A percentile compares a stretch with the other conserved stretches of the same genome.
Evolutionary conservation across 2,113 vertebrate species (phyloP).

Genomic region (Proteles cristata): DNA sequence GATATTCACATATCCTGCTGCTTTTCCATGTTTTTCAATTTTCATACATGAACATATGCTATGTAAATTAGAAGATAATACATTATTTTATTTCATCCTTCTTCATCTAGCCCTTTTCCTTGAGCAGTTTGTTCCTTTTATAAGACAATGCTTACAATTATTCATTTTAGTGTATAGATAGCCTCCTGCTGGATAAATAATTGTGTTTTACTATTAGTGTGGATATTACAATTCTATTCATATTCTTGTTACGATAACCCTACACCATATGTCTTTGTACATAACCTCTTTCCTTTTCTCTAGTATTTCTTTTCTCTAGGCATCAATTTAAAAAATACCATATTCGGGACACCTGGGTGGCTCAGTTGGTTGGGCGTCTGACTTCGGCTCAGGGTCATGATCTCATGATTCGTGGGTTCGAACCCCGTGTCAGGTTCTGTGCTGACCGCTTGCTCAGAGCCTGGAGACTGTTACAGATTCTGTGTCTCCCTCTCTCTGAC

Average conservation of each 20-base stretch:
- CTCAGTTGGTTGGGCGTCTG: no score
- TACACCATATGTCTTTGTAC: not conserved
- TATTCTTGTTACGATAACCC: not conserved
- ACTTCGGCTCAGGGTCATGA: no score
- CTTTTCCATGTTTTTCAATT: not conserved
- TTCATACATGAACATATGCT: not conserved
- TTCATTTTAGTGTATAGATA: not conserved
- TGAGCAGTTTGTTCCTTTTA: not conserved
- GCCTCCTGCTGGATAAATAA: not conserved
- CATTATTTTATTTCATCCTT: not conserved
- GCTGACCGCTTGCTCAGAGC: no score
- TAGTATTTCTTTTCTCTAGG: not conserved
- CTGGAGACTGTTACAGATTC: no score
- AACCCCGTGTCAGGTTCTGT: no score
- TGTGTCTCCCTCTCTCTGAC: no score
- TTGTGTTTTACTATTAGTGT: not conserved
- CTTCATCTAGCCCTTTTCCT: not conserved
- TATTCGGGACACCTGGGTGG: not conserved
- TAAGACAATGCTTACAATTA: not conserved
- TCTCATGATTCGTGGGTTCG: no score
- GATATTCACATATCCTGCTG: not conserved
- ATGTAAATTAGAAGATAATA: not conserved
- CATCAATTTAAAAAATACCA: not conserved
- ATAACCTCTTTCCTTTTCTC: not conserved
- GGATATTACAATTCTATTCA: not conserved